Conservation (phyloP, 1,140 invertebrate species). For the Drosophila parvula region DNA sequence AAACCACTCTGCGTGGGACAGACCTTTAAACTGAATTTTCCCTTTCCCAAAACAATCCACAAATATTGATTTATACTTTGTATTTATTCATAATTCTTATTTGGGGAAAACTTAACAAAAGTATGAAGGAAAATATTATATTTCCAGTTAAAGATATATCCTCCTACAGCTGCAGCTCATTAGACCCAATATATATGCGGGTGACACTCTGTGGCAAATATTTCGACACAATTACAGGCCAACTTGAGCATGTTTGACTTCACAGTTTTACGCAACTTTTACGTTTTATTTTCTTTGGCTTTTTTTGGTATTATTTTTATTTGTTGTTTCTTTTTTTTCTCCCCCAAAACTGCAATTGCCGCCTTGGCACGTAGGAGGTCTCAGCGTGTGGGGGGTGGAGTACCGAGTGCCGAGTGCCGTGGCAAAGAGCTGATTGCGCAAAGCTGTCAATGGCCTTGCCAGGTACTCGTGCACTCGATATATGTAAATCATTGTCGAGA, state of each 20-base stretch:
- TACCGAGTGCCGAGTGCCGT: background rate
- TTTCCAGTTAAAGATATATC: background rate
- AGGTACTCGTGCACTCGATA: constrained; percentile 29
- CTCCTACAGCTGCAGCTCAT: constrained; percentile 2
- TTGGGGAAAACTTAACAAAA: no score
- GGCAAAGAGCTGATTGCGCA: constrained; percentile 34
- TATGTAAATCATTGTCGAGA: constrained; percentile 39
- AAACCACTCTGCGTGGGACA: background rate
- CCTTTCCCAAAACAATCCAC: background rate
- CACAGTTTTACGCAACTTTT: constrained; percentile 58
- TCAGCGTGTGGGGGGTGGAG: constrained; percentile 13
- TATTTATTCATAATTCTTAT: background rate
- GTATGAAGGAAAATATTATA: background rate
- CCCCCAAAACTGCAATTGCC: constrained; percentile 51
- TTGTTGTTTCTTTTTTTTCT: constrained; percentile 11
- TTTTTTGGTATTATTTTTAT: constrained; percentile 8
- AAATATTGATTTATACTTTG: background rate
- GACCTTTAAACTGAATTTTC: constrained; percentile 4
- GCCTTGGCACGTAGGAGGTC: constrained; percentile 65
- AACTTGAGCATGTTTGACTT: constrained; percentile 40
- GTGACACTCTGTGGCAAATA: constrained; percentile 21
- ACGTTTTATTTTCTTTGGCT: constrained; percentile 18
- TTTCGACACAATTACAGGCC: constrained; percentile 3
- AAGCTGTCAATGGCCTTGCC: constrained; percentile 46
- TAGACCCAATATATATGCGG: constrained; percentile 15